These are phyloP conservation scores for Turnix velox DNA, from an alignment of 2,113 vertebrate species.

Conservation along the genomic window DNA sequence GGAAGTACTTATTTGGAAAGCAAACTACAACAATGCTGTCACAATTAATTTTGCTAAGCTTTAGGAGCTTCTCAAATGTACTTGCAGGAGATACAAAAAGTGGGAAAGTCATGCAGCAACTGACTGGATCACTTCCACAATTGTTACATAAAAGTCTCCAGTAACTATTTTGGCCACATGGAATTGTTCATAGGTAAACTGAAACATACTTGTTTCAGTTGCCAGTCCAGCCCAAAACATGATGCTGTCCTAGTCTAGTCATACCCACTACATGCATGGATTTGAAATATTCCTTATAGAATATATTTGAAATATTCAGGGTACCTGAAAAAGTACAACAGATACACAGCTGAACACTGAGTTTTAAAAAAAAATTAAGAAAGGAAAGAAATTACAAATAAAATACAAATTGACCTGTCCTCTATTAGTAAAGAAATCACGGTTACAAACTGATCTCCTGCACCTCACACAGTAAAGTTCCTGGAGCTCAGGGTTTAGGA, in stretches of 20 bases:
- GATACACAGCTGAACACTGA: background rate
- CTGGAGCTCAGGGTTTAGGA: background rate
- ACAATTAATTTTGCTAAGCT: background rate
- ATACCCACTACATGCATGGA: rapidly evolving
- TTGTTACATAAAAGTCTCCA: background rate
- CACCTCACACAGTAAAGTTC: background rate
- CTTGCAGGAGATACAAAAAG: background rate
- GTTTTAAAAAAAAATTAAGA: background rate
- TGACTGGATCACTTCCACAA: background rate
- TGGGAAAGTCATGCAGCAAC: background rate
- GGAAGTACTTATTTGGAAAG: background rate
- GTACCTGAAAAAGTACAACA: background rate
- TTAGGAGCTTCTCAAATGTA: background rate
- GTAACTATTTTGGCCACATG: background rate
- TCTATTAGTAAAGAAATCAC: background rate
- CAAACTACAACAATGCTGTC: background rate
- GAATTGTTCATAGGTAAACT: background rate
- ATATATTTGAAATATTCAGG: background rate
- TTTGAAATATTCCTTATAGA: background rate
- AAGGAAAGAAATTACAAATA: no score
- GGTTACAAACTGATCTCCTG: background rate
- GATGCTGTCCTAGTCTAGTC: background rate
- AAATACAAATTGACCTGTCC: background rate
- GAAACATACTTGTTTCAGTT: background rate
- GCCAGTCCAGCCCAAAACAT: background rate